These are phyloP conservation scores for Perccottus glenii DNA, from an alignment of 2,113 vertebrate genomes.

Conservation along the genomic window DNA sequence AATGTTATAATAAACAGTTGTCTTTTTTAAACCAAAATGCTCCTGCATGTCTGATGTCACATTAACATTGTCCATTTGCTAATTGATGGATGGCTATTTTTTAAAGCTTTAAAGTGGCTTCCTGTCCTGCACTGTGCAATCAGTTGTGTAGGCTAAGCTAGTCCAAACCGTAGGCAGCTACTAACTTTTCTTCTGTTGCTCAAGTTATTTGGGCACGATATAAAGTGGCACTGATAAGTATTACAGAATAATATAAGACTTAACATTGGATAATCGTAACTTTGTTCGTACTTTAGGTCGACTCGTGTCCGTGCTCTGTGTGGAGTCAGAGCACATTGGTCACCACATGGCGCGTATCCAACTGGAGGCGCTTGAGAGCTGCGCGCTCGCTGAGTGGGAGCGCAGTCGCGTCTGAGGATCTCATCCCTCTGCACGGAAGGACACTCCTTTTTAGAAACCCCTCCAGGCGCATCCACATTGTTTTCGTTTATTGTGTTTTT, in stretches of 20 bases:
- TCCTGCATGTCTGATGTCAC: too few relatives aligned
- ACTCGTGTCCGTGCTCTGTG: constrained; percentile 31
- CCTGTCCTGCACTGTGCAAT: too few relatives aligned
- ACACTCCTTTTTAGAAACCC: constrained; percentile 65
- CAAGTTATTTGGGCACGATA: too few relatives aligned
- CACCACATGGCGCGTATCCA: constrained; percentile 78
- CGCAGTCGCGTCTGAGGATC: constrained; percentile 79
- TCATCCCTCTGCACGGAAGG: constrained; percentile 57
- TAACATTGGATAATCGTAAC: constrained; percentile 10
- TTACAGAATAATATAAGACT: not conserved
- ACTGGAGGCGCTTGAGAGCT: constrained; percentile 79
- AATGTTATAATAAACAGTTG: too few relatives aligned
- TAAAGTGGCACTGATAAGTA: too few relatives aligned
- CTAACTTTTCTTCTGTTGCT: too few relatives aligned
- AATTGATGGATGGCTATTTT: too few relatives aligned
- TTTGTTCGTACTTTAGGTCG: constrained; percentile 22
- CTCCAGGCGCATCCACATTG: constrained; percentile 57
- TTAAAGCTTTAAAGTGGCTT: too few relatives aligned
- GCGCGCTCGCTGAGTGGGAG: constrained; percentile 71
- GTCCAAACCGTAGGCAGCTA: too few relatives aligned
- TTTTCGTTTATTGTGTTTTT: constrained; percentile 39
- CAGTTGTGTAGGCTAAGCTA: too few relatives aligned
- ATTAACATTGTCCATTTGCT: too few relatives aligned
- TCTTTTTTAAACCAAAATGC: too few relatives aligned
- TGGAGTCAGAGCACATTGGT: constrained; percentile 50